Base-by-base conservation (phyloP, 2,113 vertebrate species). In the Scomber scombrus region DNA sequence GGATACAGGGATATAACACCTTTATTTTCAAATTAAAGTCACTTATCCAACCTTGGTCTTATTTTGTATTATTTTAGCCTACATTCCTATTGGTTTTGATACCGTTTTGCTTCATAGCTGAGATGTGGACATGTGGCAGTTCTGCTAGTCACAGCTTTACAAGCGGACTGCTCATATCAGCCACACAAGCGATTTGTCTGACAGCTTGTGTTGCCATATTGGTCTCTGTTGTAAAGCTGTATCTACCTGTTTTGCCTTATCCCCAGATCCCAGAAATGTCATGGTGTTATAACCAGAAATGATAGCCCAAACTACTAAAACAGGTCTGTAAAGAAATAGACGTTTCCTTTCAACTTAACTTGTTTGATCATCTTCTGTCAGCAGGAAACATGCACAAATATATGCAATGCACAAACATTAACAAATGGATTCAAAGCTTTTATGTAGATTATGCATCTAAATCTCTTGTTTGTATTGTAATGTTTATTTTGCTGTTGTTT, bases 161-260 rank as follows among this genome's bases (percentile, higher is more conserved):
- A 58, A 16, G 54, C 8, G 3, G 31, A 78, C 40, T 2, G 29
- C 51, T 62, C 51, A 0, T 31, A 55, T 57, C 16, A 34, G 18
- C 23, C 46, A 54, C 61, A 56, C 55, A 61, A 56, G 34, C 4
- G 3, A 75, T 78, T 78, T 78, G 57, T 73, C 56, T 83, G 80
- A 77, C 76, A 85, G 77, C 68, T 58, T 60, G 66, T 73, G 73
- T 57, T 54, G 34, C 55, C 47, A 82, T 84, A 79, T 76, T 84
- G 75, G 64, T 76, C 78, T 73, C 81, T 78, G 52, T 43, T 64
- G 71, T 58, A 63, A 64, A 80, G 74, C 70, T 47, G 31, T n/a
- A 40, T 83, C 34, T 68, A 78, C 68, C 68, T 75, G 26, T 57
- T 47, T 15, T 29, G 55, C 71, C 34, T 23, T 15, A 46, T 69